A percentile compares a stretch with the other conserved stretches of the same genome.
Conservation (phyloP, 1,140 invertebrate species). For the Contarinia nasturtii region DNA sequence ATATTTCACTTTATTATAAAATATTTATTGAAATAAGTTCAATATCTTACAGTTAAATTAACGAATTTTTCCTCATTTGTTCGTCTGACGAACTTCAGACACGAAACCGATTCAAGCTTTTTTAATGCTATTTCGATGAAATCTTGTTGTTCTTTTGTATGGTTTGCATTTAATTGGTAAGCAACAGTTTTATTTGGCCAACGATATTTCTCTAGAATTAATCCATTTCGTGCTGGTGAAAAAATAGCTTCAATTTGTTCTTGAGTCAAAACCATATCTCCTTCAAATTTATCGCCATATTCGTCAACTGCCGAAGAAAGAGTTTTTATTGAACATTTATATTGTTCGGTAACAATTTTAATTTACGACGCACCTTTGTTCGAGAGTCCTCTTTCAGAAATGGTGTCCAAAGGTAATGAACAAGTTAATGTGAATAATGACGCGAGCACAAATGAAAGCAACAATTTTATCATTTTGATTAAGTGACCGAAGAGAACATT, state of each 20-base stretch:
- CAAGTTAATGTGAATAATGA: too few species aligned
- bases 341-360: too few species aligned
- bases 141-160: constrained; percentile 9
- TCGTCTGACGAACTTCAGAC: neutral
- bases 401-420: too few species aligned
- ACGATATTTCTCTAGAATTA: constrained; percentile 28
- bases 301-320: constrained; percentile 10
- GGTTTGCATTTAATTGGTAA: constrained; percentile 31
- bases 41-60: too few species aligned
- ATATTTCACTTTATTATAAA: too few species aligned
- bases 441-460: too few species aligned
- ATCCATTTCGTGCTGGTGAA: constrained; percentile 25
- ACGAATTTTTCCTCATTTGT: neutral
- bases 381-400: too few species aligned
- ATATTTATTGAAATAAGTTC: neutral
- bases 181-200: constrained; percentile 38
- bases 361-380: too few species aligned
- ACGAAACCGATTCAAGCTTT: neutral
- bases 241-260: constrained; percentile 12
- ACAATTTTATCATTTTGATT: too few species aligned
- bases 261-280: constrained; percentile 24
- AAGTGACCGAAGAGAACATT: too few species aligned
- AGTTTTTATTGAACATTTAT: too few species aligned
- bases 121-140: neutral
- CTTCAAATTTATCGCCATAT: constrained; percentile 24